Base-by-base conservation (phyloP, 37 sponge, comb jelly and placozoan genomes). In the Theonella swinhoei region DNA sequence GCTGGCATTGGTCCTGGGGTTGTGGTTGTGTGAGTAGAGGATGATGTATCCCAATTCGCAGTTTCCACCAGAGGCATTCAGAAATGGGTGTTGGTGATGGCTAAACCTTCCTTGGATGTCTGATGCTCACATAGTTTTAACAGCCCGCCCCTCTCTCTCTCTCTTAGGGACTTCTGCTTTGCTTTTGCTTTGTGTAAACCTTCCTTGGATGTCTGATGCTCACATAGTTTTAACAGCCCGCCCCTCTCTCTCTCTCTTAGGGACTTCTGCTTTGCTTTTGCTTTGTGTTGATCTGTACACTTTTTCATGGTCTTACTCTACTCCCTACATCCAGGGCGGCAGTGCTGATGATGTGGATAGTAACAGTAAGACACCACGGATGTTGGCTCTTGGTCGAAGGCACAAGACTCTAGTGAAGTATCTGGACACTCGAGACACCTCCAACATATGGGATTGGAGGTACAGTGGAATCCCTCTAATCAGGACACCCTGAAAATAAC, bases 201-300 rank as follows among this genome's bases (percentile, higher is more conserved):
- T 91, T 91, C 91, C 91, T 91, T 91, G 87, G 91, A 91, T 86
- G 91, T 91, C 91, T 91, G 91, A 91, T 91, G 82, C 77, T 59
- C 80, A 61, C 72, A 37, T 62, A 42, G 1, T 31, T 66, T 23
- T 74, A 3, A 22, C 33, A 4, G 4, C 38, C 37, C 36, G 25
- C 5, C 65, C 64, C 60, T 62, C 41, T 1, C 70, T 35, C 7
- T 2, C 70, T 33, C 31, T 35, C 39, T 78, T 29, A 11, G 20
- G 67, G 67, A 29, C 26, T 24, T 36, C 39, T 36, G 8, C 31
- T 9, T 3, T 70, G n/a, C n/a, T n/a, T n/a, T n/a, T 7, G 54
- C 11, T 47, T 47, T 47, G 54, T 17, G 54, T 47, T 47, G 54
- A 14, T 66, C n/a, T 19, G 5, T 66, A 8, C 67, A 66, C 62